Evolutionary conservation across 1,140 invertebrate species (phyloP).

Genomic region (Aradophagus sp.): DNA sequence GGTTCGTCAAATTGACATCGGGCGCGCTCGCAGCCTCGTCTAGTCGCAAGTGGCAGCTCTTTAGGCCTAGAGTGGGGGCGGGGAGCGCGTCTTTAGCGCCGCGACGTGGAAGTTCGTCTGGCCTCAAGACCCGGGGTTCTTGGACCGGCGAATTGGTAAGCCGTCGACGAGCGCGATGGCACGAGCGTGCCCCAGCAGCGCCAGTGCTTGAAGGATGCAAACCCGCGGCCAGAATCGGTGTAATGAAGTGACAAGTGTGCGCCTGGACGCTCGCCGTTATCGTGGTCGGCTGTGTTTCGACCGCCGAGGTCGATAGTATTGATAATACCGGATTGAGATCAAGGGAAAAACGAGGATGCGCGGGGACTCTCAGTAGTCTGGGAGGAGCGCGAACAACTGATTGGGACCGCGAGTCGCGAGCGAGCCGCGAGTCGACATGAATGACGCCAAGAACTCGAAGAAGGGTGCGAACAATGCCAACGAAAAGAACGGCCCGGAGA

Average conservation of each 20-base stretch:
- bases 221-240: too few species aligned
- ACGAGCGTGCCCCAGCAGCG: slow-evolving; percentile 17
- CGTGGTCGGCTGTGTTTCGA: too few species aligned
- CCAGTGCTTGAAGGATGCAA: slow-evolving; percentile 13
- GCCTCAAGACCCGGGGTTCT: too few species aligned
- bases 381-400: slow-evolving; percentile 14
- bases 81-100: too few species aligned
- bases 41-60: slow-evolving; percentile 43
- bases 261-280: too few species aligned
- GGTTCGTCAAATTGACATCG: slow-evolving; percentile 50
- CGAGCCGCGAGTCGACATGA: slow-evolving; percentile 12
- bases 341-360: slow-evolving; percentile 47
- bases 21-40: slow-evolving; percentile 45
- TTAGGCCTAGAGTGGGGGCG: slow-evolving; percentile 48
- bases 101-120: too few species aligned
- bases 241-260: too few species aligned
- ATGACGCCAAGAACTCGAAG: slow-evolving; percentile 59
- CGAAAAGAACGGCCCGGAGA: slow-evolving; percentile 68
- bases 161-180: slow-evolving; percentile 16
- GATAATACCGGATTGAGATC: too few species aligned
- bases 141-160: slow-evolving; percentile 19
- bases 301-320: too few species aligned
- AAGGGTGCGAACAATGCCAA: slow-evolving; percentile 59
- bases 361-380: slow-evolving; percentile 28
- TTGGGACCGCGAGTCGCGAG: slow-evolving; percentile 15